These are phyloP conservation scores for Psix sp. DNA, from an alignment of 1,140 invertebrate species.

Conservation along the genomic window DNA sequence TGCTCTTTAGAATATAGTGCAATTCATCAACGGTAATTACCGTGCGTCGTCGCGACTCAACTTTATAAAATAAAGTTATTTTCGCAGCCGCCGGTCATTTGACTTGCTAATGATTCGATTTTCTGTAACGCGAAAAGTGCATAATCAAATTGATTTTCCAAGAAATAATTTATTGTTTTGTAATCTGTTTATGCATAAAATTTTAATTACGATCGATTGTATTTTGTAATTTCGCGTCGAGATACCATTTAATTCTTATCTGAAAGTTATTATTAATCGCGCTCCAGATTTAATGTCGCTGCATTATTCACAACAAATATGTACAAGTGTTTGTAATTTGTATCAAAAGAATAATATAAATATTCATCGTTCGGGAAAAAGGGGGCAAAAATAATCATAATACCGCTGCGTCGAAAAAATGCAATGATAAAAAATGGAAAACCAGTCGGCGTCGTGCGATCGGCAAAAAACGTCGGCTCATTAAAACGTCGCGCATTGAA, in stretches of 20 bases:
- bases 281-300: conserved; percentile 43
- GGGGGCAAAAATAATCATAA: conserved; percentile 2
- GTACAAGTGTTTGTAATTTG: not conserved
- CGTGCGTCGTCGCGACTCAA: conserved; percentile 18
- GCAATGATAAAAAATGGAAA: not conserved
- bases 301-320: conserved; percentile 43
- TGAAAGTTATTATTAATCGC: conserved; percentile 47
- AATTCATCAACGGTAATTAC: conserved; percentile 44
- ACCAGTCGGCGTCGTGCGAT: not conserved
- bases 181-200: conserved; percentile 56
- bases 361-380: conserved; percentile 9
- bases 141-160: conserved; percentile 55
- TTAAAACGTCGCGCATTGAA: conserved; percentile 23
- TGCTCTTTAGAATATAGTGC: conserved; percentile 21
- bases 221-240: conserved; percentile 46
- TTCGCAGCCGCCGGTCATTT: conserved; percentile 20
- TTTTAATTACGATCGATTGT: conserved; percentile 46
- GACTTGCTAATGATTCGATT: conserved; percentile 58
- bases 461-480: conserved; percentile 30
- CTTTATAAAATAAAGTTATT: conserved; percentile 41
- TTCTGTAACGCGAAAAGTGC: conserved; percentile 52
- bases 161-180: conserved; percentile 55
- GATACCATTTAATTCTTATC: conserved; percentile 54
- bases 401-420: not conserved
- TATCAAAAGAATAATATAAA: conserved; percentile 15